Evolutionary conservation across 2,888 invertebrate species (phyloP), one percentile per base, ranked within the genome.

Genomic region (Parapristionchus giblindavisi): DNA sequence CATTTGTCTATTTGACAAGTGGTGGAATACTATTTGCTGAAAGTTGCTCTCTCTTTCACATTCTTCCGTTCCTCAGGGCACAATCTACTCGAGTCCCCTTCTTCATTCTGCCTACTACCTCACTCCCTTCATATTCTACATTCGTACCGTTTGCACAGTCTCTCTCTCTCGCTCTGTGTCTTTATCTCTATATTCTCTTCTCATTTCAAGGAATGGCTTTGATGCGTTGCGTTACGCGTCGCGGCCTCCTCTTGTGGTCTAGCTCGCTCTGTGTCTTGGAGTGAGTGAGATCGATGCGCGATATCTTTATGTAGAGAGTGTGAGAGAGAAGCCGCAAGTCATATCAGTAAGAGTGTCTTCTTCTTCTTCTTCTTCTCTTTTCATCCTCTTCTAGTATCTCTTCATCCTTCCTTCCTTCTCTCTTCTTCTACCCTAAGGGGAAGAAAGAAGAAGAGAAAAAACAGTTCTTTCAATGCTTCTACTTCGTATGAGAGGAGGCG

Each of bases 261-360:
- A n/a, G n/a, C n/a, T n/a, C n/a, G n/a, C n/a, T n/a, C n/a, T n/a
- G n/a, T n/a, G n/a, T n/a, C n/a, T n/a, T n/a, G n/a, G n/a, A n/a
- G n/a, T n/a, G n/a, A 61, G 73, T 48, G 58, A 73, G 73, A 73
- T 71, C 70, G 70, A 71, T 71, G 70, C 70, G 70, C 70, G 60
- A 73, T 60, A 73, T 61, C 60, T 61, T 27, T 29, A 73, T 17
- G 32, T 17, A 58, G 60, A 14, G 38, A 32, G 40, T 56, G 71
- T 2, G 48, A 17, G 29, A 43, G 68, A 51, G 56, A 38, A 40
- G 27, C 32, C n/a, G 54, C 29, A 58, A 71, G 71, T 54, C 38
- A 71, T 71, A 71, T 71, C 71, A 71, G 56, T 71, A n/a, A 38
- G 68, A n/a, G 52, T 63, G 24, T 14, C 11, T 56, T 6, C 24